phyloP scores from a whole-genome alignment of 2,113 vertebrate genomes.

The Caranx melampygus region DNA sequence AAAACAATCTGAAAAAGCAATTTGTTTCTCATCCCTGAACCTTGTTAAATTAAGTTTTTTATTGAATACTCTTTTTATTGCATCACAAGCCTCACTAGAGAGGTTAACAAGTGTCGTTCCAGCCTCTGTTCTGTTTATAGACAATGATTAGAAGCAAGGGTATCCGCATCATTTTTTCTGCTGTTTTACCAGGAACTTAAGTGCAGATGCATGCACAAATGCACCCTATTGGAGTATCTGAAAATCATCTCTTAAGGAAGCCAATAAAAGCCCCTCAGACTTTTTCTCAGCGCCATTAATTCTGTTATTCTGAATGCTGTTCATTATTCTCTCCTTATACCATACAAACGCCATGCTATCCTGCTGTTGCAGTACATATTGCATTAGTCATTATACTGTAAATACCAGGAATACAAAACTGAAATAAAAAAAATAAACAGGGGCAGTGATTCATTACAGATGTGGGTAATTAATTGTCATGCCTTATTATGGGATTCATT shows the following conservation, averaged over 20 bases:
- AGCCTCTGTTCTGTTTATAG: conserved; percentile 30
- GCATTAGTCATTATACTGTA: neutral
- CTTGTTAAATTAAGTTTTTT: conserved; percentile 11
- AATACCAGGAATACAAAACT: neutral
- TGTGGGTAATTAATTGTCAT: neutral
- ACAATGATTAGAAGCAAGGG: conserved; percentile 7
- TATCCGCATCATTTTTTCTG: conserved; percentile 29
- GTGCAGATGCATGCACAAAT: conserved; percentile 10
- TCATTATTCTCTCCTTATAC: conserved; percentile 20
- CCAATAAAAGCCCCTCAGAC: conserved; percentile 17
- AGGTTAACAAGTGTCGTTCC: conserved; percentile 9
- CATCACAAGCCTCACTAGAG: conserved; percentile 14
- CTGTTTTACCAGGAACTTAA: conserved; percentile 27
- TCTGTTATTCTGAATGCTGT: conserved; percentile 11
- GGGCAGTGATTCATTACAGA: neutral
- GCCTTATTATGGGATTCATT: neutral
- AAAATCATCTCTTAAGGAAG: conserved; percentile 29
- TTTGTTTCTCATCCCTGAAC: conserved; percentile 12
- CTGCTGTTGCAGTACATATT: neutral
- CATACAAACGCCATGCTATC: neutral
- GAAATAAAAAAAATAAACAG: too few species aligned
- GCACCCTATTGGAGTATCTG: conserved; percentile 4
- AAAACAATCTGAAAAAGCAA: conserved; percentile 7
- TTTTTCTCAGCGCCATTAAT: conserved; percentile 40
- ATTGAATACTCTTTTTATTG: conserved; percentile 20